A percentile compares a stretch with the other conserved stretches of the same genome.
phyloP scores from a whole-genome alignment of 1,140 invertebrate genomes.

The Ericerus pela region DNA sequence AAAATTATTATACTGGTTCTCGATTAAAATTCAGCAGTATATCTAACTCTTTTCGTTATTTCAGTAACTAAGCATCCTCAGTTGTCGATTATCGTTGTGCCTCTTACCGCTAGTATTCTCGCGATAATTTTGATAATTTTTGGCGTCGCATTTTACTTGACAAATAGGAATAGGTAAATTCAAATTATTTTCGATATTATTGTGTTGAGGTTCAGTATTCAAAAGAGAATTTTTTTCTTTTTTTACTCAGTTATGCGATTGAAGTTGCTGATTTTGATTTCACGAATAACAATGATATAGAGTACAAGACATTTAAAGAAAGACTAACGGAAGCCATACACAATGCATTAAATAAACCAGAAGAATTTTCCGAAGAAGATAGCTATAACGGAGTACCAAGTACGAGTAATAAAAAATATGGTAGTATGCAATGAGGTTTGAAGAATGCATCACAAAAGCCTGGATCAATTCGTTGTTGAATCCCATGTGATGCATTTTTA shows the following conservation, averaged over 20 bases:
- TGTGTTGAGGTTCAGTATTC: neutral
- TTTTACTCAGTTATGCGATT: slow-evolving; percentile 49
- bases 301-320: slow-evolving; percentile 71
- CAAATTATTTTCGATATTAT: neutral
- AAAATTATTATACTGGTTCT: slow-evolving; percentile 13
- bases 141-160: slow-evolving; percentile 67
- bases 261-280: slow-evolving; percentile 83
- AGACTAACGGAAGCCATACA: slow-evolving; percentile 59
- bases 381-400: slow-evolving; percentile 13
- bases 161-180: slow-evolving; percentile 49
- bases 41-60: slow-evolving; percentile 21
- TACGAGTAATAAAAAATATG: slow-evolving; percentile 24
- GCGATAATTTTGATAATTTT: slow-evolving; percentile 68
- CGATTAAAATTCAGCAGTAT: neutral
- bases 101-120: slow-evolving; percentile 56
- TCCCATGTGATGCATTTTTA: neutral
- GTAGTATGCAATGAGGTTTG: slow-evolving; percentile 25
- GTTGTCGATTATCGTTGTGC: slow-evolving; percentile 69
- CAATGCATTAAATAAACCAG: slow-evolving; percentile 34
- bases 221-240: slow-evolving; percentile 19
- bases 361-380: slow-evolving; percentile 24
- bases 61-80: slow-evolving; percentile 56
- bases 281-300: slow-evolving; percentile 55
- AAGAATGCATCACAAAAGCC: neutral
- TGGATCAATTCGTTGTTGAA: neutral